Percentiles rank a stretch among this genome's conserved stretches.
Evolutionary conservation across 2,888 invertebrate species (phyloP).

Genomic region (Crematogaster levior): DNA sequence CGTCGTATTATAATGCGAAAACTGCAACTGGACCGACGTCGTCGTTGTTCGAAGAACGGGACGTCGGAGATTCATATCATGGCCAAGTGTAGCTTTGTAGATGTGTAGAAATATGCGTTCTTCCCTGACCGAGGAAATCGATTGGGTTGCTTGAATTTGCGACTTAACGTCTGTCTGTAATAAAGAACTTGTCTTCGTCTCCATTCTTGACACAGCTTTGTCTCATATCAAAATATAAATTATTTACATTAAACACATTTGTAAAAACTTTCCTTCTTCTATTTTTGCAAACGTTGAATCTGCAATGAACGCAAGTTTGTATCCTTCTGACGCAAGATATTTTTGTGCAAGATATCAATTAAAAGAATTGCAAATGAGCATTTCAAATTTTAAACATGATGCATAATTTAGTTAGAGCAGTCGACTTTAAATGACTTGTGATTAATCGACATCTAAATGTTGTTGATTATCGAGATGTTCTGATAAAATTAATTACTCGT

Average conservation of each 20-base stretch:
- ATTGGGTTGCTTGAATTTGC: neutral
- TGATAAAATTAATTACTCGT: neutral
- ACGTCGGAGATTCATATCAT: conserved; percentile 62
- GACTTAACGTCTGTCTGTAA: neutral
- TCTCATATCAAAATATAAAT: neutral
- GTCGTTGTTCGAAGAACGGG: conserved; percentile 48
- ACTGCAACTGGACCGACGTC: conserved; percentile 44
- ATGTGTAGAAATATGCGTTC: neutral
- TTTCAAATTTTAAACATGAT: neutral
- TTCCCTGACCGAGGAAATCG: neutral
- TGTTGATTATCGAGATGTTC: neutral
- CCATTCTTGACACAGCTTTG: neutral
- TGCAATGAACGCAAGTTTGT: neutral
- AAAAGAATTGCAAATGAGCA: neutral
- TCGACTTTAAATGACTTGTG: neutral
- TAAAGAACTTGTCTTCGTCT: too few species aligned
- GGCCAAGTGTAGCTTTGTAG: neutral
- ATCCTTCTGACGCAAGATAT: neutral
- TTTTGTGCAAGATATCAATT: neutral
- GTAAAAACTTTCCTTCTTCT: neutral
- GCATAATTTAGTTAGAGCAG: neutral
- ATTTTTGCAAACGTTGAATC: too few species aligned
- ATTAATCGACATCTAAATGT: neutral
- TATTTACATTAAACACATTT: neutral
- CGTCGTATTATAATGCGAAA: conserved; percentile 51